Base-by-base conservation (phyloP, 1,140 invertebrate genomes). In the Drosophila setifemur region DNA sequence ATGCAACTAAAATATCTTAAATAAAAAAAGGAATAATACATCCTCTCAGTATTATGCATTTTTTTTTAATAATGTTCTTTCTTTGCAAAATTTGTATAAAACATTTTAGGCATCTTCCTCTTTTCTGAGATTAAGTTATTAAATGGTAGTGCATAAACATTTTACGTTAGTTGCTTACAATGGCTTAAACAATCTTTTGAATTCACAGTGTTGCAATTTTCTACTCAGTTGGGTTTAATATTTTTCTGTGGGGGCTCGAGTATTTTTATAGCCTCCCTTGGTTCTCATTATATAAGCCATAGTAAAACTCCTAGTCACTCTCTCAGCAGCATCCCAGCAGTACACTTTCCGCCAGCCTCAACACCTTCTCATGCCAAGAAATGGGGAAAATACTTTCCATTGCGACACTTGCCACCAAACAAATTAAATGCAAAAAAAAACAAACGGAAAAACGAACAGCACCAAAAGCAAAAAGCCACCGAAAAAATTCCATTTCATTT, bases 401-500 rank as follows among this genome's bases (percentile, higher is more conserved):
- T 60, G 67, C 66, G 67, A 71, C 67, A 71, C 47, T 47, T 53
- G 31, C 53, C 37, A 58, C 37, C 57, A 21, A 58, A 60, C 57
- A 57, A 23, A 9, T 8, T 7, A 1, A 8, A 3, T 25, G 9
- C 9, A 19, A 9, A 18, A 11, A 39, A 49, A 48, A 49, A 37
- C 19, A 49, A 35, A 35, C 18, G 31, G 29, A 45, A 60, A 44
- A 64, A 28, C 47, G 35, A 42, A 43, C 63, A 37, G 50, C 11
- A 21, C 37, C 25, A 40, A 39, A 54, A 35, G 18, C 45, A 60
- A 55, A 8, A 50, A 31, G 55, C 57, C 57, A 31, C 57, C 39
- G 58, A 49, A 69, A 31, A 44, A 79, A 73, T 85, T 70, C 74
- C 78, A 85, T 83, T 83, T 73, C 78, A 85, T 83, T 83, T 83